These are phyloP conservation scores for Diadema setosum DNA, from an alignment of 35 echinoderm and acorn worm genomes.

Conservation along the genomic window DNA sequence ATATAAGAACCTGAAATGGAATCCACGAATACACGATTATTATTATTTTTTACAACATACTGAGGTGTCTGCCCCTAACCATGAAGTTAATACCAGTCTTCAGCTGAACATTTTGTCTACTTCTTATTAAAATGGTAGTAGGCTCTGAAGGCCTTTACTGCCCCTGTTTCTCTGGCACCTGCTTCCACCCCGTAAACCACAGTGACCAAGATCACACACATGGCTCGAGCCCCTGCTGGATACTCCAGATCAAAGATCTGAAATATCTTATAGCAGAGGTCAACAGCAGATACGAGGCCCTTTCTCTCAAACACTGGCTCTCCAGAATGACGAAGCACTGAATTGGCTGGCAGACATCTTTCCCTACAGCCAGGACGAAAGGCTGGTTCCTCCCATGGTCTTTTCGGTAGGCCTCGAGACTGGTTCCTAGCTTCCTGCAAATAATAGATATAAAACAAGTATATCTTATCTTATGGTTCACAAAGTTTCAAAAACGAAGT, in stretches of 20 bases:
- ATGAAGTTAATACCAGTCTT: no score
- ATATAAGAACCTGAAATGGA: no score
- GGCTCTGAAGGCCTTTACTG: conserved; percentile 15
- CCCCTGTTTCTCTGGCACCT: background rate
- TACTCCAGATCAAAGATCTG: conserved; percentile 6
- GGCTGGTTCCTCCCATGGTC: background rate
- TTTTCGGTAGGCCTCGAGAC: background rate
- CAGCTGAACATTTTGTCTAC: background rate
- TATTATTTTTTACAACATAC: no score
- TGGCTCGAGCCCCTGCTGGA: background rate
- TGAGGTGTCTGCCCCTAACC: no score
- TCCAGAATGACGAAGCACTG: conserved; percentile 5
- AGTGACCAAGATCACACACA: background rate
- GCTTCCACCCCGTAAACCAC: conserved; percentile 4
- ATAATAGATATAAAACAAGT: background rate
- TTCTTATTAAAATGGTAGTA: conserved; percentile 15
- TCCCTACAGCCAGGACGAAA: background rate
- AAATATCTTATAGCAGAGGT: conserved; percentile 5
- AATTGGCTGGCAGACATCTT: background rate
- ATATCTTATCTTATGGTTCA: background rate
- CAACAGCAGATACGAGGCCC: background rate
- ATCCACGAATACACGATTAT: no score
- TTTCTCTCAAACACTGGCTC: background rate
- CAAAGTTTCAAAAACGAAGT: background rate
- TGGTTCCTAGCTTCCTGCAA: conserved; percentile 15